These are phyloP conservation scores for Edolisoma coerulescens DNA, from an alignment of 2,113 vertebrate species.

Conservation along the genomic window DNA sequence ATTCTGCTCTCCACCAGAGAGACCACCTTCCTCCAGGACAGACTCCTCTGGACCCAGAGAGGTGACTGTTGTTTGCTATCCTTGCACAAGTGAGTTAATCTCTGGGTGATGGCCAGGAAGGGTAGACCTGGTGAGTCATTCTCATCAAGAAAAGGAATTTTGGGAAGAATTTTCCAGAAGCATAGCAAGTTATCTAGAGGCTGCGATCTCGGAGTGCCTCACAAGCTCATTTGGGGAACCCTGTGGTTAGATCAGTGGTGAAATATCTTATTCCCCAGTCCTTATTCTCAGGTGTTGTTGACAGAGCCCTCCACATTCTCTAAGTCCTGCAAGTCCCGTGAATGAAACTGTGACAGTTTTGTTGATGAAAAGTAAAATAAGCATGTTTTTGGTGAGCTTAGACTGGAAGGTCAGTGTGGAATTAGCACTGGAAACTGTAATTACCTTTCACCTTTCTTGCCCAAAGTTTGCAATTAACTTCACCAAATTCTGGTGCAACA, in stretches of 20 bases:
- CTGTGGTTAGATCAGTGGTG: rapidly evolving
- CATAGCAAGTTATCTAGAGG: not conserved
- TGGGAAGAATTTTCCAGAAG: not conserved
- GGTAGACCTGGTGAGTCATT: not conserved
- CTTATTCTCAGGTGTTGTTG: not conserved
- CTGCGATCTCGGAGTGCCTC: not conserved
- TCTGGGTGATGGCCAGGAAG: not conserved
- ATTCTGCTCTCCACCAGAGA: not conserved
- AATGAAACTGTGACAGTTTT: not conserved
- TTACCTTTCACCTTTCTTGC: not conserved
- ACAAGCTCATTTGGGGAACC: not conserved
- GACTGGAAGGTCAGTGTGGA: not conserved
- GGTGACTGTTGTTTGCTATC: not conserved
- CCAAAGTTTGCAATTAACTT: not conserved
- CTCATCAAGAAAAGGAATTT: not conserved
- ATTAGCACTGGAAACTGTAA: not conserved
- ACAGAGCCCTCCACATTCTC: not conserved
- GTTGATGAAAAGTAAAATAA: not conserved
- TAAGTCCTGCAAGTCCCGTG: not conserved
- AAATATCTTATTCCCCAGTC: not conserved
- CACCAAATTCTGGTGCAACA: not conserved
- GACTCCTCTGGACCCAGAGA: not conserved
- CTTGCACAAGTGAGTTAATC: not conserved
- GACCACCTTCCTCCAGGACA: not conserved
- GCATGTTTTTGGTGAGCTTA: not conserved